Base-by-base conservation (phyloP, 1,140 invertebrate species). In the Steinernema khuongi region DNA sequence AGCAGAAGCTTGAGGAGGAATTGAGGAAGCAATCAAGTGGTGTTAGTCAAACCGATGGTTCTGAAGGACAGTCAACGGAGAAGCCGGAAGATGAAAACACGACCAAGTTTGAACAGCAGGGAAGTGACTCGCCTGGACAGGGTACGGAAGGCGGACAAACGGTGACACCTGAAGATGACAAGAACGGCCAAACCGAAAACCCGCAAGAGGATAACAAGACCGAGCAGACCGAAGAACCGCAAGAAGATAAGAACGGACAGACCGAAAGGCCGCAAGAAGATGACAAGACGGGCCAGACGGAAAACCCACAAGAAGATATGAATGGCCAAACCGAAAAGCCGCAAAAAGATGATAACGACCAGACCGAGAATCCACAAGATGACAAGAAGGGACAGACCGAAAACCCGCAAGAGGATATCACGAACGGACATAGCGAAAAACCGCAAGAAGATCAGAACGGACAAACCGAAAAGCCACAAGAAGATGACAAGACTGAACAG, bases 211-310 rank as follows among this genome's bases (percentile, higher is more conserved):
- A 31, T 31, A 19, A 50, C 22, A 70, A 70, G 22, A 50, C 33
- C 7, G 17, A 50, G 19, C 41, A 70, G 19, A 70, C 44, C 28
- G 60, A 70, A 70, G 22, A 50, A 1, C 26, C 22, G 1, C 29
- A 43, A 11, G 69, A 70, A 32, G 31, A 70, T n/a, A 31, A 70
- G 18, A 70, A 19, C 11, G 44, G 32, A 50, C 69, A 19, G 17
- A 17, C 0, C 1, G 36, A 43, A 1, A 31, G 44, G 4, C 69
- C 69, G 1, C 30, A 28, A 43, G 4, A 50, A 14, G 28, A 70
- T n/a, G 22, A 36, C 1, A 70, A 36, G 22, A 70, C 60, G 1
- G 31, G 32, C n/a, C 69, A 70, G 30, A 50, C 60, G 11, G 31
- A 28, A n/a, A 70, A 31, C 7, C 31, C 33, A 0, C 60, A 36